Base-by-base conservation (phyloP, 2,113 vertebrate species). In the Hydropotes inermis region DNA sequence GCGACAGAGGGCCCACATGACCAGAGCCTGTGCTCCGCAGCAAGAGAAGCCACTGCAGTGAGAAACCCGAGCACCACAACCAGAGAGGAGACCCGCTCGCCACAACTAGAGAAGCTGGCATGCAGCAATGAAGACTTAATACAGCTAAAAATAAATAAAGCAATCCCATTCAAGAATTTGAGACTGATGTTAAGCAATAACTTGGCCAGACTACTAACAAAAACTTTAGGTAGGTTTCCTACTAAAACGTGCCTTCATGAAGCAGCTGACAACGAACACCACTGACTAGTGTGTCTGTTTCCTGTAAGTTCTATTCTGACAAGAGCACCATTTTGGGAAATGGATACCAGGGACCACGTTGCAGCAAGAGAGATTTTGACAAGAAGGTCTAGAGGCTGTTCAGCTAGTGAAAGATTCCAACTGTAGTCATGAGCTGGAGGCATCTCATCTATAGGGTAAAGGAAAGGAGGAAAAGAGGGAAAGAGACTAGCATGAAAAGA, bases 41-140 rank as follows among this genome's bases (percentile, higher is more conserved):
- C 67, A 25, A 13, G 36, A 74, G 36, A 23, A 23, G n/a, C 36
- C 2, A 5, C 36, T 1, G 5, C 19, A 70, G 0, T 12, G 67
- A 70, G 67, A 23, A 70, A 23, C 9, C 67, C 1, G 0, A 23
- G 67, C 19, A 13, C 21, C 9, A 1, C 5, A 3, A 0, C 36
- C 3, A 13, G 36, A 74, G 67, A 74, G 33, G 5, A 3, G 19
- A 2, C 67, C n/a, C 5, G 0, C n/a, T 70, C 10, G 5, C n/a
- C n/a, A 70, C 67, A 39, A 0, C n/a, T 39, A 23, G 19, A 23
- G 67, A 70, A 39, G 67, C n/a, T 0, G n/a, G 67, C 67, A 12
- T 0, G 2, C 19, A 23, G 67, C 67, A 70, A 11, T 12, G n/a
- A 21, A 70, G 67, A 39, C 67, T 36, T 39, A 70, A 70, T 0